Percentiles rank a stretch among this genome's conserved stretches.
Conservation (phyloP, 2,113 vertebrate genomes). For the Rynchops niger region DNA sequence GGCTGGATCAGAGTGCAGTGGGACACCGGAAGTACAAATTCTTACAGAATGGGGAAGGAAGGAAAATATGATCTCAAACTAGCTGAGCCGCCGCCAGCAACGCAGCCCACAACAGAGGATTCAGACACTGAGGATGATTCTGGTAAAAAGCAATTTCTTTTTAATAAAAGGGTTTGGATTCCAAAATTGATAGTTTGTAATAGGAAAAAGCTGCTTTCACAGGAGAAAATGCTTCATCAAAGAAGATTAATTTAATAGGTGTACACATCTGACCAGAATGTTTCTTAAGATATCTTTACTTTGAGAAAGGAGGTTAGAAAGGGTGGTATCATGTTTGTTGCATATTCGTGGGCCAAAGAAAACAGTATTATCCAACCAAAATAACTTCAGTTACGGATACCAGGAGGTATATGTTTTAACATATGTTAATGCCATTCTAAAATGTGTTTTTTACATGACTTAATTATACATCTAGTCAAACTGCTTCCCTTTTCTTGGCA, state of each 20-base stretch:
- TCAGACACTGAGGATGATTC: slow-evolving; percentile 96
- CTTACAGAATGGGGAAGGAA: slow-evolving; percentile 98
- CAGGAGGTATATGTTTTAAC: background rate
- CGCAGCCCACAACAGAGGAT: slow-evolving; percentile 87
- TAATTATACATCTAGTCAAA: background rate
- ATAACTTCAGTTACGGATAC: background rate
- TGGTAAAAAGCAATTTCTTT: slow-evolving; percentile 70
- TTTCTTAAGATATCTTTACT: background rate
- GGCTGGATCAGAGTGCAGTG: slow-evolving; percentile 98
- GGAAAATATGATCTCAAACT: slow-evolving; percentile 97
- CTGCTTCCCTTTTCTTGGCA: background rate
- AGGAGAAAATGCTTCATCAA: background rate
- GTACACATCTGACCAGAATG: background rate
- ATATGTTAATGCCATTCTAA: background rate
- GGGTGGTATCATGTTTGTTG: background rate
- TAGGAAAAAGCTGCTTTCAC: background rate
- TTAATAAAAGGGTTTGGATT: background rate
- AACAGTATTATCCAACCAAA: background rate
- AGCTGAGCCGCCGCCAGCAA: slow-evolving; percentile 85
- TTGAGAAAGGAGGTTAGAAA: background rate
- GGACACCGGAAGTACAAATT: slow-evolving; percentile 98
- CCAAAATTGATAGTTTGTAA: background rate
- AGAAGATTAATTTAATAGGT: background rate
- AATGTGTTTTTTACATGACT: background rate
- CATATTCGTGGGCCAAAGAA: background rate